Evolutionary conservation across 1,140 invertebrate genomes (phyloP).

Genomic region (Orchesella cincta): DNA sequence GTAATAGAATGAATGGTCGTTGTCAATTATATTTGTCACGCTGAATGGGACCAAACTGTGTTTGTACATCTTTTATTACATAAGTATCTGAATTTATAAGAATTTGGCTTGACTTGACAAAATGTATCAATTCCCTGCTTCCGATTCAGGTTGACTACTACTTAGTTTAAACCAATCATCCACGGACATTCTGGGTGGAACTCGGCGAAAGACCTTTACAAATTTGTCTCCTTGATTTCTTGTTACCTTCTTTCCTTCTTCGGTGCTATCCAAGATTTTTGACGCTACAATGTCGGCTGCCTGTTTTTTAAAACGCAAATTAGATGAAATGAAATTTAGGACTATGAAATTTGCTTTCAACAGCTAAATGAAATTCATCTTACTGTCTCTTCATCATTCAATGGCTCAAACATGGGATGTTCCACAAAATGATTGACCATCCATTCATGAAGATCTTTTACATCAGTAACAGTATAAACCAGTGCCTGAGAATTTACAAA

Average conservation of each 20-base stretch:
- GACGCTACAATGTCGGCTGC: slow-evolving; percentile 78
- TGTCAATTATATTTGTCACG: too few relatives aligned
- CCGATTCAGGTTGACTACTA: background rate
- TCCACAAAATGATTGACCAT: slow-evolving; percentile 88
- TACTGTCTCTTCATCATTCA: slow-evolving; percentile 75
- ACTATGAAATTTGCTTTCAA: slow-evolving; percentile 4
- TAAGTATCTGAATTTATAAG: too few relatives aligned
- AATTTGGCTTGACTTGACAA: too few relatives aligned
- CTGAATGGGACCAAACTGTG: too few relatives aligned
- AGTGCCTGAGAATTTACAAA: slow-evolving; percentile 68
- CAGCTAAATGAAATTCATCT: slow-evolving; percentile 34
- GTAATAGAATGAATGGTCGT: too few relatives aligned
- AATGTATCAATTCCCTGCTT: too few relatives aligned
- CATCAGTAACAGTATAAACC: slow-evolving; percentile 97
- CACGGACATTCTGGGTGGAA: slow-evolving; percentile 52
- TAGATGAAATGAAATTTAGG: slow-evolving; percentile 40
- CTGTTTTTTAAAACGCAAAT: slow-evolving; percentile 65
- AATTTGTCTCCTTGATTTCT: slow-evolving; percentile 93
- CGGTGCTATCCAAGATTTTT: slow-evolving; percentile 87
- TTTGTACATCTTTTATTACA: too few relatives aligned
- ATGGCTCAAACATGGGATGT: slow-evolving; percentile 84
- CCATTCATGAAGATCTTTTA: slow-evolving; percentile 96
- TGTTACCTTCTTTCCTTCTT: slow-evolving; percentile 97
- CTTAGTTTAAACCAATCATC: background rate
- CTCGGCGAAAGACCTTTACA: slow-evolving; percentile 82